Evolutionary conservation across 2,888 invertebrate genomes (phyloP), one percentile per base, ranked within the genome.

Genomic region (Sesia bembeciformis): DNA sequence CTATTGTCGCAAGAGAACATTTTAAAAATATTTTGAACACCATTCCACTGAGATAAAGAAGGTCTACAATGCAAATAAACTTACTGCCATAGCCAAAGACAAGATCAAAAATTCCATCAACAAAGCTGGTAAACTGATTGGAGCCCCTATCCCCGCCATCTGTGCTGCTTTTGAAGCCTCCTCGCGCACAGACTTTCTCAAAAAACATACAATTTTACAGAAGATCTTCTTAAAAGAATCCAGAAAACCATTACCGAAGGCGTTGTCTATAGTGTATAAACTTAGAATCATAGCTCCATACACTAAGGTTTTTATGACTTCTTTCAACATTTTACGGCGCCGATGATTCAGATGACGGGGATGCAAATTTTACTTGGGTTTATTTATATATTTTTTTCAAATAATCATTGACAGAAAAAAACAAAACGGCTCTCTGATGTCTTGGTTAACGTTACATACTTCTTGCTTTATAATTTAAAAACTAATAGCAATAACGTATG

Each of bases 241-340:
- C 3, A 80, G 63, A 41, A 83, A 72, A 0, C 83, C 86, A 64
- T 84, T 79, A 3, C 84, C 87, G 3, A 85, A 56, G 4, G 70
- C 39, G 46, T 75, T 77, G 56, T 86, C 84, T 0, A 84, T 56
- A 4, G 72, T 8, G n/a, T 84, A 66, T 0, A 86, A 61, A 51
- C 75, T 75, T 0, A 76, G 6, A 4, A 84, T 62, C 38, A 77
- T 66, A 3, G 59, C 55, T 0, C 68, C 63, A 51, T 76, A 79
- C 1, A 76, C 8, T 1, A 65, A 43, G 3, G 62, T 53, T 23
- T 65, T 70, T 39, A 66, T 56, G 1, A 63, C 54, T 49, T 69
- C 58, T 5, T 63, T 58, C 56, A 74, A 52, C 83, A 83, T 79
- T 55, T 58, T 74, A 56, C 2, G 7, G 1, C 4, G 49, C 5